Base-by-base conservation (phyloP, 2,888 invertebrate genomes). In the Apodemia duryi region DNA sequence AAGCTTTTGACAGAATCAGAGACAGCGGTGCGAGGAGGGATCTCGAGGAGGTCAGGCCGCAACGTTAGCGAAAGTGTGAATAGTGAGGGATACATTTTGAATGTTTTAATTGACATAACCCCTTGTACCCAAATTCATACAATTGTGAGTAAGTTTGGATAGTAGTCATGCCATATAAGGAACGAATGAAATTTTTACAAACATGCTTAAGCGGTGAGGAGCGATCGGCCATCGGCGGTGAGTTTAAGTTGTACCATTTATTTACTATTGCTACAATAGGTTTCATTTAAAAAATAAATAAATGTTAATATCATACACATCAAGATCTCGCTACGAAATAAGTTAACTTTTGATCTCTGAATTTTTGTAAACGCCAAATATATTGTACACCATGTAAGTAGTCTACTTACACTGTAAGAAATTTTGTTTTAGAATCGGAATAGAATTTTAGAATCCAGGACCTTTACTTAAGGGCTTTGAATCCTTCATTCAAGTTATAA, bases 141-240 rank as follows among this genome's bases (percentile, higher is more conserved):
- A 81, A 77, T 78, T 83, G 84, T 85, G 82, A 86, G 84, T 87
- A 85, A 83, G 76, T 84, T 84, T 79, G 76, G 78, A 84, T 78
- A 84, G 80, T 82, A 83, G 75, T 80, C 91, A 91, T 91, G 91
- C 91, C 83, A 83, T 77, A 84, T 84, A 83, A 81, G 80, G 77
- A 84, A 85, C 80, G 77, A 86, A 80, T 83, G 70, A 68, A 70
- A 68, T 70, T 66, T 77, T 74, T 84, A 90, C 86, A 86, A 84
- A 85, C 91, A 91, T 91, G 91, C 91, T 82, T 74, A 89, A 90
- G 90, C 90, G 72, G 79, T 81, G 78, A 76, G 73, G 87, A 90
- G 88, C 91, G 90, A 90, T 85, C 89, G 91, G 89, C 82, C 88
- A 77, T 81, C 79, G 74, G 78, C 78, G 75, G 63, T 78, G 70